Conservation (phyloP, 1,140 invertebrate species). For the Dendroctonus ponderosae region DNA sequence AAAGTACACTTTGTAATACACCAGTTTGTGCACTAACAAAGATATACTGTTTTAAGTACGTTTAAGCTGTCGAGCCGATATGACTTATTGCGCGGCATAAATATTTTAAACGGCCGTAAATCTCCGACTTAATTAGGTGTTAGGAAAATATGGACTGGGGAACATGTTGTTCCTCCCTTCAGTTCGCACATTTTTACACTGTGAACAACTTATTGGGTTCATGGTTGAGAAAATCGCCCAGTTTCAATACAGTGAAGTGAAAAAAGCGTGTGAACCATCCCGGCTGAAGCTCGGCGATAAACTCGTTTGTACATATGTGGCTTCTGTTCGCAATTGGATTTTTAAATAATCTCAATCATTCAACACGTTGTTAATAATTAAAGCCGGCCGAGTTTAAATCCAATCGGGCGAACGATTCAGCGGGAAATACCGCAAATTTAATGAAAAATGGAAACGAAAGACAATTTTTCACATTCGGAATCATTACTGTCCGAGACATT, state of each 20-base stretch:
- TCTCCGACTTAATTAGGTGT: slow-evolving; percentile 30
- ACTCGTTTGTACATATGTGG: too few species aligned
- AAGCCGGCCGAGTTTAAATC: too few species aligned
- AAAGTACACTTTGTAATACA: background rate
- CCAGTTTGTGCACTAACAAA: slow-evolving; percentile 20
- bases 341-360: too few species aligned
- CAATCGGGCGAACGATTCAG: background rate
- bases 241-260: too few species aligned
- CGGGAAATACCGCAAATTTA: background rate
- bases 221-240: too few species aligned
- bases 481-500: slow-evolving; percentile 31
- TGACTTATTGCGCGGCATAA: slow-evolving; percentile 27
- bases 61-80: slow-evolving; percentile 18
- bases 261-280: too few species aligned
- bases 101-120: slow-evolving; percentile 31
- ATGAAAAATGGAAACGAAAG: slow-evolving; percentile 20
- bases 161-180: slow-evolving; percentile 5
- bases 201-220: too few species aligned
- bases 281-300: too few species aligned
- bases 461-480: slow-evolving; percentile 11
- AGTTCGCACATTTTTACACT: slow-evolving; percentile 9
- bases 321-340: too few species aligned
- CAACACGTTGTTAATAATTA: too few species aligned
- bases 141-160: slow-evolving; percentile 10
- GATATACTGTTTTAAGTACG: slow-evolving; percentile 21